These are phyloP conservation scores for Peucedramus taeniatus DNA, from an alignment of 2,113 vertebrate genomes.

Conservation along the genomic window DNA sequence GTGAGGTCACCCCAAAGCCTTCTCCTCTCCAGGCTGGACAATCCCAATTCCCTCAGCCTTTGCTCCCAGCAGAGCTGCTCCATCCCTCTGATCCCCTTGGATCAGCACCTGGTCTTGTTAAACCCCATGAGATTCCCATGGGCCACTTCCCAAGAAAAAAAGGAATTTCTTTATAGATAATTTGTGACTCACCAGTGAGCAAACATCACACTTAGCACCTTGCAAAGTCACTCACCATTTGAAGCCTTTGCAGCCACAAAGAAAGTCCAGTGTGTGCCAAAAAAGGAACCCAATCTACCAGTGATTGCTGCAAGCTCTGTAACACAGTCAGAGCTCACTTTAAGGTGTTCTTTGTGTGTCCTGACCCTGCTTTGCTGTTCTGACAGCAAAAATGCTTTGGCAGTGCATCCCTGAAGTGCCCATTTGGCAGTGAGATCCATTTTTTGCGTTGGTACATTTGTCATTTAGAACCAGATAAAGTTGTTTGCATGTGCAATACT, in stretches of 20 bases:
- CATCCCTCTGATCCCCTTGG: background rate
- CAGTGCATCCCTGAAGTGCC: background rate
- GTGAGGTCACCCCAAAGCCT: background rate
- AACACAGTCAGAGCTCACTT: background rate
- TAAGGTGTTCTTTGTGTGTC: background rate
- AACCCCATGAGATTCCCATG: background rate
- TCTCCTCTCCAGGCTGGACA: background rate
- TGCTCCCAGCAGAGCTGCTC: background rate
- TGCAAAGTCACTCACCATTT: background rate
- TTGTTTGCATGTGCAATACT: background rate
- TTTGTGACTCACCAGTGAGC: background rate
- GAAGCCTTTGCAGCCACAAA: background rate
- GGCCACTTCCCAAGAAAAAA: background rate
- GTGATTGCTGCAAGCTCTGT: background rate
- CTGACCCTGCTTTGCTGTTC: background rate
- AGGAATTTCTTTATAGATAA: background rate
- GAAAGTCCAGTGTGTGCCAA: background rate
- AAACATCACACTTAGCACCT: background rate
- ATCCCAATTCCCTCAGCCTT: background rate
- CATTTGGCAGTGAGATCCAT: background rate
- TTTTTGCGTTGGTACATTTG: background rate
- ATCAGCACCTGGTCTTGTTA: background rate
- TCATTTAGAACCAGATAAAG: background rate
- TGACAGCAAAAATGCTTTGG: background rate
- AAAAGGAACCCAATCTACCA: background rate